Evolutionary conservation across 2,797 vertebrate species (phyloP).

Genomic region (Gephyroberyx darwinii): DNA sequence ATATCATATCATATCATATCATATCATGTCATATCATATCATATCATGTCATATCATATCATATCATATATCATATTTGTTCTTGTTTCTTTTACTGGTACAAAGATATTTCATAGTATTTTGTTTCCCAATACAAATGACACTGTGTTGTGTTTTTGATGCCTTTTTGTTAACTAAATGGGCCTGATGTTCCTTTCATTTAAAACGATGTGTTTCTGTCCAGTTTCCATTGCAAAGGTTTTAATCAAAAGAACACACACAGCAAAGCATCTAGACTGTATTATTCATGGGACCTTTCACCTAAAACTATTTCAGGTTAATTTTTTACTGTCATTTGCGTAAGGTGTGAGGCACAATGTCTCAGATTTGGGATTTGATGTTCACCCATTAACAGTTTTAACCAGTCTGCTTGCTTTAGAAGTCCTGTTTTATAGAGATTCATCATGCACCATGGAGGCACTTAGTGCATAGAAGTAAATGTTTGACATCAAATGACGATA

Average conservation of each 20-base stretch:
- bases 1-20: no score
- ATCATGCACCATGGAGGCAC: neutral
- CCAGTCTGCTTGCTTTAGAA: neutral
- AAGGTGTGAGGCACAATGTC: neutral
- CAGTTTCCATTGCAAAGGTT: neutral
- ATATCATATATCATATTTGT: no score
- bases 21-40: no score
- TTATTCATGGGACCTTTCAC: slow-evolving; percentile 7
- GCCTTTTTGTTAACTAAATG: neutral
- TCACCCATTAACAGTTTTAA: slow-evolving; percentile 50
- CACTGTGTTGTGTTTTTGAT: no score
- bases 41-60: no score
- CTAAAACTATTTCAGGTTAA: slow-evolving; percentile 23
- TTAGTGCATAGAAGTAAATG: slow-evolving; percentile 1
- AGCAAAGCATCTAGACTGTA: neutral
- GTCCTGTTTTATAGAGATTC: neutral
- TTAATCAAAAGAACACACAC: neutral
- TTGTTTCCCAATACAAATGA: neutral
- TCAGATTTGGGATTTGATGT: neutral
- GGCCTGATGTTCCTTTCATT: neutral
- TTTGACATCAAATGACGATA: neutral
- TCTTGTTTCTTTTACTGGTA: neutral
- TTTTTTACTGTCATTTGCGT: slow-evolving; percentile 32
- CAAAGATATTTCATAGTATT: neutral
- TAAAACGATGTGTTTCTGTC: neutral